Percentiles rank a stretch among this genome's conserved stretches.
These are phyloP conservation scores for Xanthostigma xanthostigma DNA, from an alignment of 2,888 invertebrate species.

Conservation along the genomic window DNA sequence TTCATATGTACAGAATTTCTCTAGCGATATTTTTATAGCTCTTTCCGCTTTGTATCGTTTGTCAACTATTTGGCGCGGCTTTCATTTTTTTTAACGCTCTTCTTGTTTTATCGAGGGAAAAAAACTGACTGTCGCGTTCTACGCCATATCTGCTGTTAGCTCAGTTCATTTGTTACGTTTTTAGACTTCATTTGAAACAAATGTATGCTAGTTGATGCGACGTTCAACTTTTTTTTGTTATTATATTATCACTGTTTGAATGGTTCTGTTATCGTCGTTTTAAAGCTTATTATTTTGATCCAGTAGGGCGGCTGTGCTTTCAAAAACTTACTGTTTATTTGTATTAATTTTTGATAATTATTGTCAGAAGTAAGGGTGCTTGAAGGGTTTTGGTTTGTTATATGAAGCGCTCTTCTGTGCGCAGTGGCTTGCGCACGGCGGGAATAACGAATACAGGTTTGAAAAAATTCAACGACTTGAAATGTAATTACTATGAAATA, in stretches of 20 bases:
- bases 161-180: conserved; percentile 20
- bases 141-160: not conserved
- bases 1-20: not conserved
- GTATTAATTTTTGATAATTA: no score
- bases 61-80: not conserved
- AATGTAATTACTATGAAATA: no score
- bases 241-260: not conserved
- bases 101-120: not conserved
- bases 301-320: no score
- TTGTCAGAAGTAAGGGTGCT: no score
- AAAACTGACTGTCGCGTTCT: not conserved
- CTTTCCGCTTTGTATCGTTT: not conserved
- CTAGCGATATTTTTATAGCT: not conserved
- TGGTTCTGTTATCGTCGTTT: not conserved
- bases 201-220: conserved; percentile 10
- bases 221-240: not conserved
- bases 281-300: not conserved
- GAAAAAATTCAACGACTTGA: no score
- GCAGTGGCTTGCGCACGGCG: no score
- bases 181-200: conserved; percentile 22
- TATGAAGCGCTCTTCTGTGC: no score
- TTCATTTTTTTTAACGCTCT: not conserved
- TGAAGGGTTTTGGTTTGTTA: no score
- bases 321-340: no score
- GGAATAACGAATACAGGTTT: no score